A percentile compares a stretch with the other conserved stretches of the same genome.
Conservation (phyloP, 2,888 invertebrate genomes). For the Cephus nigrinus region DNA sequence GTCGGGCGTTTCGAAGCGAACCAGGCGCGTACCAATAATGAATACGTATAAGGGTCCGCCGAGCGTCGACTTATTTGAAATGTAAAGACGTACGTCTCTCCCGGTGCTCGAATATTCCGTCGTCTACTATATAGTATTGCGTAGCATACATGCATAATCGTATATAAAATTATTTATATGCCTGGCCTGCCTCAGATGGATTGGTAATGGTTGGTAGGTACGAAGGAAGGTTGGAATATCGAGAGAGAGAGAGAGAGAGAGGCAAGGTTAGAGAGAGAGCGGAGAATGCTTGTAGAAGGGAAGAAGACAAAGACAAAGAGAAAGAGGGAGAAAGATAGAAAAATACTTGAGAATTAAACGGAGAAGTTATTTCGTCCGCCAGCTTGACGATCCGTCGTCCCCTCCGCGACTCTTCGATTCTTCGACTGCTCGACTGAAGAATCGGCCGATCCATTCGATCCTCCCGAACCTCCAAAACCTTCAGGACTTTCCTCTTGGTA, state of each 20-base stretch:
- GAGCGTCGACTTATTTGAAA: constrained; percentile 62
- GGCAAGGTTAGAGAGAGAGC: constrained; percentile 7
- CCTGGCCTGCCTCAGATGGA: constrained; percentile 9
- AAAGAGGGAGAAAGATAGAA: constrained; percentile 19
- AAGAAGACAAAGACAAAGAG: constrained; percentile 8
- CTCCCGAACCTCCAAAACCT: neutral
- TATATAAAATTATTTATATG: constrained; percentile 54
- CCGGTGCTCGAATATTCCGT: constrained; percentile 38
- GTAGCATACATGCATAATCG: constrained; percentile 56
- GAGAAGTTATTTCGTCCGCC: constrained; percentile 47
- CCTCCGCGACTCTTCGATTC: neutral
- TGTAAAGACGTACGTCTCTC: constrained; percentile 52
- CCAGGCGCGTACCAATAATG: constrained; percentile 57
- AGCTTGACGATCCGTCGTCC: constrained; percentile 42
- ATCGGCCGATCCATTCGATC: neutral
- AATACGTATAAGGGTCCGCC: constrained; percentile 55
- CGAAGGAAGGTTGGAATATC: neutral
- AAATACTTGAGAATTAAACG: constrained; percentile 16
- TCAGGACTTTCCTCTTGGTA: neutral
- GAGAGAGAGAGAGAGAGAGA: constrained; percentile 4
- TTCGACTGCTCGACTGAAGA: no score
- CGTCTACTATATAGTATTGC: constrained; percentile 35
- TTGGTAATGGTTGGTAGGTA: neutral
- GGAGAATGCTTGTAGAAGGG: neutral
- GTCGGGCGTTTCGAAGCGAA: constrained; percentile 47